phyloP scores from a whole-genome alignment of 2,888 invertebrate genomes.

The Coremacera marginata region DNA sequence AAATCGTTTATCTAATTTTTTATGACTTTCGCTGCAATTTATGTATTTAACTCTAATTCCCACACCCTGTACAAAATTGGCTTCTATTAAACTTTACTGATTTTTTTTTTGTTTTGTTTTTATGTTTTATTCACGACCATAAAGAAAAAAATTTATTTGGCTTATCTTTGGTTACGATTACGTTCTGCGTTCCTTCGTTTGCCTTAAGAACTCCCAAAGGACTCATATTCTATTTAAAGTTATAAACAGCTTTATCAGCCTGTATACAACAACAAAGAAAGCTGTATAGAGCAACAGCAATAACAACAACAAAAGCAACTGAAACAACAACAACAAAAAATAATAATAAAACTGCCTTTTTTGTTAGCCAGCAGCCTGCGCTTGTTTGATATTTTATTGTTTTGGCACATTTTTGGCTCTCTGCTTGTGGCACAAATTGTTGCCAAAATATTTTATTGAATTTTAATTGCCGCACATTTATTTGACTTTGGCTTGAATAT shows the following conservation, averaged over 20 bases:
- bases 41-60: too few relatives aligned
- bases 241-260: neutral
- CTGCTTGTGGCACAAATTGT: slow-evolving; percentile 49
- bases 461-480: slow-evolving; percentile 34
- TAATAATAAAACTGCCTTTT: neutral
- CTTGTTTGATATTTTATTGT: slow-evolving; percentile 14
- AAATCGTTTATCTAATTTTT: too few relatives aligned
- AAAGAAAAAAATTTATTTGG: neutral
- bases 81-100: neutral
- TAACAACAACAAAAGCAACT: slow-evolving; percentile 6
- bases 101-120: neutral
- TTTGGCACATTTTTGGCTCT: slow-evolving; percentile 5
- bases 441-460: slow-evolving; percentile 48
- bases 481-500: neutral
- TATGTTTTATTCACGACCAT: neutral
- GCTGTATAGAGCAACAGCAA: neutral
- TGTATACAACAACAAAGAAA: neutral
- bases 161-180: slow-evolving; percentile 1
- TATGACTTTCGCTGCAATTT: too few relatives aligned
- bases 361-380: neutral
- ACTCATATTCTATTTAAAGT: slow-evolving; percentile 26
- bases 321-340: neutral
- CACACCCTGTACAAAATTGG: too few relatives aligned
- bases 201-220: slow-evolving; percentile 20
- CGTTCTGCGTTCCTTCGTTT: neutral